These are phyloP conservation scores for Lasioglossum calceatum DNA, from an alignment of 2,888 invertebrate genomes.

Conservation along the genomic window DNA sequence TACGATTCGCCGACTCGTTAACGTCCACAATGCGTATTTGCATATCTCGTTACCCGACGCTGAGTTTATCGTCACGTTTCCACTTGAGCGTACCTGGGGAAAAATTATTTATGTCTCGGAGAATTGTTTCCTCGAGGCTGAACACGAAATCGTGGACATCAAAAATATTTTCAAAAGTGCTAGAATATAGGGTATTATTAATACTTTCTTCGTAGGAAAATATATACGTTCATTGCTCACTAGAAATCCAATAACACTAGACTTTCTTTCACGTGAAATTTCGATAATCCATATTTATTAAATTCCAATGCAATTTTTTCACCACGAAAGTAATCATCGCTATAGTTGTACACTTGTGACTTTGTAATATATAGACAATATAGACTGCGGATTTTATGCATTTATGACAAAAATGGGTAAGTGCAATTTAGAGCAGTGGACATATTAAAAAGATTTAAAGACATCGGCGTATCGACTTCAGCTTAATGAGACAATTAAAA, in stretches of 20 bases:
- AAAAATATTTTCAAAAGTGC: neutral
- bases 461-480: too few species aligned
- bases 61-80: neutral
- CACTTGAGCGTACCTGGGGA: neutral
- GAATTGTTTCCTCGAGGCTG: neutral
- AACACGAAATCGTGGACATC: neutral
- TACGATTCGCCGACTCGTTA: constrained; percentile 2
- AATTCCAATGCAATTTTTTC: neutral
- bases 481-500: too few species aligned
- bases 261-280: neutral
- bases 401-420: too few species aligned
- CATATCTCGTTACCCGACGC: constrained; percentile 18
- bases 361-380: too few species aligned
- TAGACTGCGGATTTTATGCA: too few species aligned
- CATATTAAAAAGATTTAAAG: too few species aligned
- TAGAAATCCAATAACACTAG: neutral
- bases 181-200: neutral
- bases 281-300: neutral
- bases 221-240: neutral
- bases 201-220: neutral
- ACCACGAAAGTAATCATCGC: neutral
- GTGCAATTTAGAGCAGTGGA: too few species aligned
- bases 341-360: neutral
- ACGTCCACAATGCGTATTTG: neutral
- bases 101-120: neutral